Percentiles rank a stretch among this genome's conserved stretches.
Evolutionary conservation across 2,113 vertebrate species (phyloP).

Genomic region (Pachycephala philippinensis): DNA sequence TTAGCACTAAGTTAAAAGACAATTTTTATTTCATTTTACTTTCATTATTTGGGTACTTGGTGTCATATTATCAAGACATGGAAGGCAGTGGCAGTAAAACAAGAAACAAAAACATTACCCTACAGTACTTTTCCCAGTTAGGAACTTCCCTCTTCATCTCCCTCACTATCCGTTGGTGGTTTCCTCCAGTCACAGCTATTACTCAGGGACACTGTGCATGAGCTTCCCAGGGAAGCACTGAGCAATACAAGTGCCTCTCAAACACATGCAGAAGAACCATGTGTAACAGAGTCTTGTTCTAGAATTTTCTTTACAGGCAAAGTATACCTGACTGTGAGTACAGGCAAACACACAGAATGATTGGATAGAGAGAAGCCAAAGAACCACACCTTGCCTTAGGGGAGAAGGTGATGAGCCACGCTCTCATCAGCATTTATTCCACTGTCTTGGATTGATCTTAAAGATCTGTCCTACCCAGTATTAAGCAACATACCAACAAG

Average conservation of each 20-base stretch:
- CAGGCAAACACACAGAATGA: not conserved
- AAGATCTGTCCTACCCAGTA: not conserved
- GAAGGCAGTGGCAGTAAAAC: not conserved
- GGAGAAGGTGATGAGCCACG: not conserved
- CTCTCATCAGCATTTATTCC: not conserved
- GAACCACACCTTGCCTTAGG: slow-evolving; percentile 3
- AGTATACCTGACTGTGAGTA: not conserved
- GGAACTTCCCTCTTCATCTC: not conserved
- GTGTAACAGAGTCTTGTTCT: not conserved
- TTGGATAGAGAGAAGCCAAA: not conserved
- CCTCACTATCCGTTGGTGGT: not conserved
- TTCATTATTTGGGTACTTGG: not conserved
- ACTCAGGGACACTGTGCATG: not conserved
- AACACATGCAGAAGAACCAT: not conserved
- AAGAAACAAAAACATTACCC: not conserved
- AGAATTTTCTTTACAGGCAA: not conserved
- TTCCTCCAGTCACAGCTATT: not conserved
- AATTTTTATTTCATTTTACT: not conserved
- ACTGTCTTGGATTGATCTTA: not conserved
- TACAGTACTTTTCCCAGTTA: not conserved
- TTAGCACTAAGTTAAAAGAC: not conserved
- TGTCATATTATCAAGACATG: not conserved
- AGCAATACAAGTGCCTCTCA: not conserved
- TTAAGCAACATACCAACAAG: not conserved
- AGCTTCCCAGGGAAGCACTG: not conserved